phyloP scores from a whole-genome alignment of 2,113 vertebrate genomes.

The Megaceryle torquata region DNA sequence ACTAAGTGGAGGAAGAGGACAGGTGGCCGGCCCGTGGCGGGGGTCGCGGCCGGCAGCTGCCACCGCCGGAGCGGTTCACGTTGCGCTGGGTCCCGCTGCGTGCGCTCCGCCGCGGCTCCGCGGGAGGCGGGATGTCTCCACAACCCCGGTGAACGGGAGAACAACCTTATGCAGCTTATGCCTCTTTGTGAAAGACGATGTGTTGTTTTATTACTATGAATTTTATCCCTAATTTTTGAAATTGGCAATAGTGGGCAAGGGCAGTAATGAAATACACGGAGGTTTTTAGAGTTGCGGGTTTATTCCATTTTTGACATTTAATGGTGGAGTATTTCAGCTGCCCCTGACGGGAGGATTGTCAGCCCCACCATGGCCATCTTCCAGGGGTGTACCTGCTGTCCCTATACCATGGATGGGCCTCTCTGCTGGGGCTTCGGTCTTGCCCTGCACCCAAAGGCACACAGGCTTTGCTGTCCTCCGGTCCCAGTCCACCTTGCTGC shows the following conservation, averaged over 20 bases:
- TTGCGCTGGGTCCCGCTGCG: background rate
- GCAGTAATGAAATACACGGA: accelerated
- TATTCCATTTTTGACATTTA: background rate
- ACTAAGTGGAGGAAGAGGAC: background rate
- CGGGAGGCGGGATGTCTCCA: background rate
- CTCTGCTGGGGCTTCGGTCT: background rate
- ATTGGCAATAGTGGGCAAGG: background rate
- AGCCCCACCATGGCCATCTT: background rate
- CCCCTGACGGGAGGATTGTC: accelerated
- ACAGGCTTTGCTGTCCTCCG: background rate
- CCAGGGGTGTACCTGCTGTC: too few relatives aligned
- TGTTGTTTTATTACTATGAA: background rate
- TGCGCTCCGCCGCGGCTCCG: background rate
- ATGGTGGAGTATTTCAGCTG: background rate
- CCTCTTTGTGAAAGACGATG: background rate
- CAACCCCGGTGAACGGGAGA: background rate
- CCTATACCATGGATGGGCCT: accelerated
- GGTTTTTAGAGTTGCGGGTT: background rate
- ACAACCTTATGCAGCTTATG: background rate
- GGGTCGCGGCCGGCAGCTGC: background rate
- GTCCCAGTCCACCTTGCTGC: background rate
- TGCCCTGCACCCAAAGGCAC: accelerated
- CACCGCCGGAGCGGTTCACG: background rate
- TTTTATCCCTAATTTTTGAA: background rate
- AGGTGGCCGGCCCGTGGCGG: background rate